phyloP scores from a whole-genome alignment of 2,888 invertebrate species.

The Trichopria drosophilae region DNA sequence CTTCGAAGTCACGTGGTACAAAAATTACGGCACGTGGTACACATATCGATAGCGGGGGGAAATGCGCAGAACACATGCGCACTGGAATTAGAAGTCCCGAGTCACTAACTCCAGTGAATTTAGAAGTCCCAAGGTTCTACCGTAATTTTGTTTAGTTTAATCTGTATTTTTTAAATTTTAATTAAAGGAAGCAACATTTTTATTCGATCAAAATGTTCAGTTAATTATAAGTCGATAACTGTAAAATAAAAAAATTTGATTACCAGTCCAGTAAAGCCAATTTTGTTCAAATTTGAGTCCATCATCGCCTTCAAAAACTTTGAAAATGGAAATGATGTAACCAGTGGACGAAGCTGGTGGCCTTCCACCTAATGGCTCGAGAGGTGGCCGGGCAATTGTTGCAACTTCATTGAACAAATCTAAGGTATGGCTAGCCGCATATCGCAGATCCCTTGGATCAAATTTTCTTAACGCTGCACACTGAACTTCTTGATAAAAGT shows the following conservation, averaged over 20 bases:
- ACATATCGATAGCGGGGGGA: too few species aligned
- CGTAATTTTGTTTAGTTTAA: too few species aligned
- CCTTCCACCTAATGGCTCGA: conserved; percentile 77
- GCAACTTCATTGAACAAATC: conserved; percentile 90
- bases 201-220: not conserved
- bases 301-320: conserved; percentile 93
- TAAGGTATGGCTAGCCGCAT: conserved; percentile 84
- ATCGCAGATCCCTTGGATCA: conserved; percentile 78
- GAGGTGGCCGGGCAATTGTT: conserved; percentile 85
- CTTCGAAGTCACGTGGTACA: too few species aligned
- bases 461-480: conserved; percentile 83
- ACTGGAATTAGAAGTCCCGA: too few species aligned
- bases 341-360: conserved; percentile 81
- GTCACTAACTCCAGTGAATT: too few species aligned
- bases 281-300: conserved; percentile 89
- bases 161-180: too few species aligned
- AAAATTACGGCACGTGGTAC: too few species aligned
- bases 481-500: conserved; percentile 83
- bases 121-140: too few species aligned
- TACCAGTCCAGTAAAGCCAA: conserved; percentile 90
- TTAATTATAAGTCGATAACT: not conserved
- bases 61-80: too few species aligned
- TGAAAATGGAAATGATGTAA: conserved; percentile 90
- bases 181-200: too few species aligned
- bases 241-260: conserved; percentile 8